Evolutionary conservation across 1,140 invertebrate species (phyloP), one percentile per base, ranked within the genome.

Genomic region (Megathymus violae): DNA sequence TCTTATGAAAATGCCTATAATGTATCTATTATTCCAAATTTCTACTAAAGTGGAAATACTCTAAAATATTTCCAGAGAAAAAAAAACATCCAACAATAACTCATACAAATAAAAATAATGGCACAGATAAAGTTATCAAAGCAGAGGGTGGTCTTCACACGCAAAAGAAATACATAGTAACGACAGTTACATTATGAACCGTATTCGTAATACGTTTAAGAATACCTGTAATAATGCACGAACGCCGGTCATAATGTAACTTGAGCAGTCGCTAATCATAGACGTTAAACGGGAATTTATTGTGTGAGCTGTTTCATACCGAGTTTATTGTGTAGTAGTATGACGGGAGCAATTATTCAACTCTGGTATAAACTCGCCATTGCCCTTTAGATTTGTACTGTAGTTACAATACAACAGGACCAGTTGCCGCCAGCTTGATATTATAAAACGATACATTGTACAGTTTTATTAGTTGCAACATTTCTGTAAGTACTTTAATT

Each of bases 331-430:
- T 88, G 75, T 74, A 77, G 69, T 81, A 72, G 76, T 82, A 74
- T 85, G 84, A 82, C 77, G 76, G 77, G 62, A 69, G 78, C 83
- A 88, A 89, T 89, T 89, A 89, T 80, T 89, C 83, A 88, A 77
- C 66, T 80, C 74, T 56, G 64, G 70, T 78, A 79, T 86, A 79
- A 80, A 78, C 71, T 76, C 56, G 63, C 65, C 70, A 46, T 62
- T 56, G 41, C 52, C 27, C 36, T 43, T 62, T 58, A 62, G 59
- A 62, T 67, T 56, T 67, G 64, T 70, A 69, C 63, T 65, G 60
- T 69, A 61, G 67, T 69, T 67, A 60, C 61, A 60, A 62, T 47
- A 58, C 60, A 61, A 52, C n/a, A 15, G 41, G 54, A 46, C 56
- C 64, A 64, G 60, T 62, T 48, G 61, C 56, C 15, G 62, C 51